Conservation (phyloP, 2,113 vertebrate species). For the Sinocyclocheilus grahami region DNA sequence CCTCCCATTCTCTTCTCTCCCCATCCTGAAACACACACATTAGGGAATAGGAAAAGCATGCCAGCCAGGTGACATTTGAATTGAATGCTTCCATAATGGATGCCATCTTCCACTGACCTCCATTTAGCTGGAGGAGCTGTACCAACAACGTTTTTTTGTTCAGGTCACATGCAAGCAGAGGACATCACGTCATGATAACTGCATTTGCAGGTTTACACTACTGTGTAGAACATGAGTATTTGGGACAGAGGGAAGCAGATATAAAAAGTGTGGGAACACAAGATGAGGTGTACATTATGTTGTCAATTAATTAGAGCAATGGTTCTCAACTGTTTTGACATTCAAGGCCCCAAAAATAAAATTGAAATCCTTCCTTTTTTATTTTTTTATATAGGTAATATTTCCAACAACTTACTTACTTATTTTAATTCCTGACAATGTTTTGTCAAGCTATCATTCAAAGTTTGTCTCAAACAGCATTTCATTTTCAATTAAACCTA, state of each 20-base stretch:
- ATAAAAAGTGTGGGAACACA: neutral
- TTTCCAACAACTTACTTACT: neutral
- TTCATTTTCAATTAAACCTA: neutral
- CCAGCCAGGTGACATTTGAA: slow-evolving; percentile 79
- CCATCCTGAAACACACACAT: slow-evolving; percentile 63
- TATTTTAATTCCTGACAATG: neutral
- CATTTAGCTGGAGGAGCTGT: slow-evolving; percentile 73
- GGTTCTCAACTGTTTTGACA: neutral
- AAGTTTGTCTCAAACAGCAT: neutral
- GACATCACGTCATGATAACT: slow-evolving; percentile 64
- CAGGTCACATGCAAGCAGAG: slow-evolving; percentile 70
- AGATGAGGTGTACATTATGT: neutral
- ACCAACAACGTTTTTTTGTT: slow-evolving; percentile 64
- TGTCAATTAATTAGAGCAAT: neutral
- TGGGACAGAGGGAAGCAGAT: neutral
- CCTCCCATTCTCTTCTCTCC: slow-evolving; percentile 34
- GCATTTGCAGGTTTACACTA: slow-evolving; percentile 29
- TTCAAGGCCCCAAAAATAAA: neutral
- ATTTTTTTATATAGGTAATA: neutral
- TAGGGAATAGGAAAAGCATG: slow-evolving; percentile 66
- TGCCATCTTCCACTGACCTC: slow-evolving; percentile 73
- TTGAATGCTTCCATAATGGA: slow-evolving; percentile 76
- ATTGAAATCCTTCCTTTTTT: neutral
- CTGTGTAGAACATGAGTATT: neutral
- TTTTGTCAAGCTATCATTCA: neutral